Conservation (phyloP, 2,888 invertebrate species). For the Escarpia spicata region DNA sequence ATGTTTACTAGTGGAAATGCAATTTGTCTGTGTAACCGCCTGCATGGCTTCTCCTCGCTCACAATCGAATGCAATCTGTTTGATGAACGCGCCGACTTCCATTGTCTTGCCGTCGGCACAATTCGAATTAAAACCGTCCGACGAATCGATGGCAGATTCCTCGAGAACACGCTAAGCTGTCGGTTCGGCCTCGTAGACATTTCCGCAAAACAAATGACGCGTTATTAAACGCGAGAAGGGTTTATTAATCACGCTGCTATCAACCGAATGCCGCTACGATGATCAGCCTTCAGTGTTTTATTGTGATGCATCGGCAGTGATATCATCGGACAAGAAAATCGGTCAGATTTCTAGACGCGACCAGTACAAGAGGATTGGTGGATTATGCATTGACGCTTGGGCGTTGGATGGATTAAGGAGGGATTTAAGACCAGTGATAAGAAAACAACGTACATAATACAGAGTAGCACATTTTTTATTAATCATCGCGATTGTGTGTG, state of each 20-base stretch:
- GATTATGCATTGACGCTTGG: too few species aligned
- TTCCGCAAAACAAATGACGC: not conserved
- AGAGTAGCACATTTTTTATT: too few species aligned
- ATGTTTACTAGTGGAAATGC: not conserved
- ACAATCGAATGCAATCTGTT: conserved; percentile 6
- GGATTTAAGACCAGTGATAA: too few species aligned
- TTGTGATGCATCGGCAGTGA: not conserved
- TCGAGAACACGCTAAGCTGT: not conserved
- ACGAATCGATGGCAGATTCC: conserved; percentile 12
- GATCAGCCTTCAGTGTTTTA: not conserved
- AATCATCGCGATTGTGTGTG: not conserved
- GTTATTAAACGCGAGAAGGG: not conserved
- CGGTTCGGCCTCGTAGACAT: not conserved
- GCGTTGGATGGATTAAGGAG: too few species aligned
- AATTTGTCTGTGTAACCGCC: not conserved
- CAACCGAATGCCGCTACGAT: not conserved
- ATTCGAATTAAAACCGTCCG: not conserved
- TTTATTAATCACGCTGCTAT: not conserved
- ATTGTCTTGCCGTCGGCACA: not conserved
- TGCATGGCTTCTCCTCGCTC: not conserved
- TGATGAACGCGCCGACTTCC: not conserved
- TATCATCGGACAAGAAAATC: not conserved
- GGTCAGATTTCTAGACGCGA: not conserved
- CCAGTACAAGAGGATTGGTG: too few species aligned
- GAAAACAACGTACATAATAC: too few species aligned